phyloP scores from a whole-genome alignment of 2,888 invertebrate genomes.

The Morpho deidamia region DNA sequence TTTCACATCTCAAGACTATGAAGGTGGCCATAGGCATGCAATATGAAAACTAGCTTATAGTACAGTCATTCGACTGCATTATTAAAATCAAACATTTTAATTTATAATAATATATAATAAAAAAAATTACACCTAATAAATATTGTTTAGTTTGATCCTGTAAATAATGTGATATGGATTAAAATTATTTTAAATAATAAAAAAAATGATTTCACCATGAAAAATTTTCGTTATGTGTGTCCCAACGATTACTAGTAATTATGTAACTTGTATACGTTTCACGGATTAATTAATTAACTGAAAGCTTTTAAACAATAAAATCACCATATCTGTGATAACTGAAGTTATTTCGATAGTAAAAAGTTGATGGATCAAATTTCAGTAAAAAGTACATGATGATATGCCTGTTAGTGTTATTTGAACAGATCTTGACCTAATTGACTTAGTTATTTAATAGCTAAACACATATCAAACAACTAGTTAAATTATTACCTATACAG shows the following conservation, averaged over 20 bases:
- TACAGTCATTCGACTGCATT: too few species aligned
- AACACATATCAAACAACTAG: not conserved
- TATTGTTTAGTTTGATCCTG: too few species aligned
- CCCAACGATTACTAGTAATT: constrained; percentile 30
- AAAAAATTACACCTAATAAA: too few species aligned
- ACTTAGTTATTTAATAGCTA: not conserved
- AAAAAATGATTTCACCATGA: not conserved
- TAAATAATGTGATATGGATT: too few species aligned
- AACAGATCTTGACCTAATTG: constrained; percentile 3
- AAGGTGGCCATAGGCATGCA: too few species aligned
- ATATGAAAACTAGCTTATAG: too few species aligned
- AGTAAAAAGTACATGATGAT: not conserved
- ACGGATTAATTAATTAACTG: constrained; percentile 31
- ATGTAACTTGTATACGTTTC: constrained; percentile 35
- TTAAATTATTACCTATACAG: too few species aligned
- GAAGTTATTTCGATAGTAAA: constrained; percentile 6
- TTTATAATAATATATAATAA: too few species aligned
- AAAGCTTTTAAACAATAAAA: constrained; percentile 32
- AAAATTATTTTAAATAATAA: too few species aligned
- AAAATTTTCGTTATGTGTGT: not conserved
- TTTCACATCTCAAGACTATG: too few species aligned
- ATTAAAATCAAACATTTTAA: too few species aligned
- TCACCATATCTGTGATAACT: constrained; percentile 19
- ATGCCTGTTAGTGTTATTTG: not conserved
- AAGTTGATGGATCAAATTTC: not conserved